Percentiles rank a stretch among this genome's conserved stretches.
Conservation (phyloP, 2,113 vertebrate species). For the Alexandromys fortis region DNA sequence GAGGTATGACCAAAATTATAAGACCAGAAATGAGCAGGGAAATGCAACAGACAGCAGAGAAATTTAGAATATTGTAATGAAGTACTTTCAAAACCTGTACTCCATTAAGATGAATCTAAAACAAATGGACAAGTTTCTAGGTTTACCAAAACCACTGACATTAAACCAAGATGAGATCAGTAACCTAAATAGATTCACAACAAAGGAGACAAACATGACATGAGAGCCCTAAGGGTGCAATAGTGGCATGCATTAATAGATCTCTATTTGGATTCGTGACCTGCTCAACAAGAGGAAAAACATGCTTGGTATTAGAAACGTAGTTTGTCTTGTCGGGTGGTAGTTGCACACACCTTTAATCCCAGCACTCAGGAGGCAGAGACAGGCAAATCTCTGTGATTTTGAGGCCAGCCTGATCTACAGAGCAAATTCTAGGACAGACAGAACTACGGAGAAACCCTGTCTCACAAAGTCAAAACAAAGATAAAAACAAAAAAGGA, state of each 20-base stretch:
- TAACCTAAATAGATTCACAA: not conserved
- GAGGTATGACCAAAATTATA: too few relatives aligned
- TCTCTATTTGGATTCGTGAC: not conserved
- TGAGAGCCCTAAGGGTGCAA: not conserved
- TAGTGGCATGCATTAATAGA: not conserved
- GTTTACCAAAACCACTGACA: not conserved
- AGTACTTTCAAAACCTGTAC: not conserved
- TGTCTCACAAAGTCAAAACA: too few relatives aligned
- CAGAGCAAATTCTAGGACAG: too few relatives aligned
- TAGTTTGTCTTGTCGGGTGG: not conserved
- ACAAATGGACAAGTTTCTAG: not conserved
- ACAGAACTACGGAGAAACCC: too few relatives aligned
- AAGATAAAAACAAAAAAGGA: too few relatives aligned
- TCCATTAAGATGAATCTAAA: not conserved
- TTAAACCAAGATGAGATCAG: not conserved
- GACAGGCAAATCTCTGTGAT: too few relatives aligned
- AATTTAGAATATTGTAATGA: not conserved
- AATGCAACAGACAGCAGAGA: not conserved
- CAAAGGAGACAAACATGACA: not conserved
- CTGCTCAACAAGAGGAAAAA: not conserved
- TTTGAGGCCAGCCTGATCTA: too few relatives aligned
- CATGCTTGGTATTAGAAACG: not conserved
- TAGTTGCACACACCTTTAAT: too few relatives aligned
- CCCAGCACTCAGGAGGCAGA: too few relatives aligned
- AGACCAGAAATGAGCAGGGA: not conserved